phyloP scores from a whole-genome alignment of 1,140 invertebrate species.

The Conus ventricosus region DNA sequence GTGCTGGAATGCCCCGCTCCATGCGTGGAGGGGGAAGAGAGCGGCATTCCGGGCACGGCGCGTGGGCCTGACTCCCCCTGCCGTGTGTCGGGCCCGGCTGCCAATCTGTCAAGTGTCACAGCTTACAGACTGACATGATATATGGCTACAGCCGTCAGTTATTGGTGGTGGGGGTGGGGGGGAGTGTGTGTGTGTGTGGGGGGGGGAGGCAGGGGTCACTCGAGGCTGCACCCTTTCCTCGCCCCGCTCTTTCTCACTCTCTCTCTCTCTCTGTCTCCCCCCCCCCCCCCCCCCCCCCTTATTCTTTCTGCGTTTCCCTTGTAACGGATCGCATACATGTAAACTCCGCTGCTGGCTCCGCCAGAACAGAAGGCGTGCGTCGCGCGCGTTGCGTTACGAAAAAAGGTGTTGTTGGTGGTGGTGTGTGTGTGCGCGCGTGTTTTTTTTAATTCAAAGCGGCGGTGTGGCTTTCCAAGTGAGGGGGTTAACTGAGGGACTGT shows the following conservation, averaged over 20 bases:
- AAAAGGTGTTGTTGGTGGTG: too few species aligned
- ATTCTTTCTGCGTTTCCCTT: background rate
- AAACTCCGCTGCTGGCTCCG: too few species aligned
- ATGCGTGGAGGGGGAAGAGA: too few species aligned
- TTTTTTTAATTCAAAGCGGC: too few species aligned
- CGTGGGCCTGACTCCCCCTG: background rate
- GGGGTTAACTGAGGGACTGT: too few species aligned
- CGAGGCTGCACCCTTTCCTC: constrained; percentile 8
- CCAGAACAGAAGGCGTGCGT: too few species aligned
- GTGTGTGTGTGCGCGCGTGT: too few species aligned
- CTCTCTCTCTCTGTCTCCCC: too few species aligned
- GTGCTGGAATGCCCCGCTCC: too few species aligned
- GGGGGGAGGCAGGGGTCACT: constrained; percentile 37
- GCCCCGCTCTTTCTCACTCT: background rate
- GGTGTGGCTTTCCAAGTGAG: too few species aligned
- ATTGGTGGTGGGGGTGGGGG: background rate
- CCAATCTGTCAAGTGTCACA: constrained; percentile 72
- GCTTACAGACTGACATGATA: constrained; percentile 69
- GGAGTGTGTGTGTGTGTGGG: background rate
- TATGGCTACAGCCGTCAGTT: constrained; percentile 61
- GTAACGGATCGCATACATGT: background rate
- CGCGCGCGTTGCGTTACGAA: too few species aligned
- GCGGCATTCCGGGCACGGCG: constrained; percentile 5
- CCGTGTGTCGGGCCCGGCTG: constrained; percentile 45
- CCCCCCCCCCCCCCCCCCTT: background rate